Evolutionary conservation across 2,888 invertebrate species (phyloP).

Genomic region (Drosophila silvestris): DNA sequence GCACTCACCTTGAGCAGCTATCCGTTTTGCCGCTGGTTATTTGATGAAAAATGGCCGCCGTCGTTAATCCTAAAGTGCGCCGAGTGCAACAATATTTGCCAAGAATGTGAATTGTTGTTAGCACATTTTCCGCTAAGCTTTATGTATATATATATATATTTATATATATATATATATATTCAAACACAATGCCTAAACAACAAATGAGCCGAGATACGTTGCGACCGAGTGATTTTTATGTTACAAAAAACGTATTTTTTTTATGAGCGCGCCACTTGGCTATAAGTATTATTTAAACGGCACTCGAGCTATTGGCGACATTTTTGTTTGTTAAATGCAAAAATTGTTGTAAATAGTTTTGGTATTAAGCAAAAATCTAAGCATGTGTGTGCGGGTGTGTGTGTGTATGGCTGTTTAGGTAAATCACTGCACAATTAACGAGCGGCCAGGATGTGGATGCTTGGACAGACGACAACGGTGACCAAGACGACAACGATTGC

Average conservation of each 20-base stretch:
- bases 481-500: constrained; percentile 22
- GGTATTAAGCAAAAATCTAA: constrained; percentile 12
- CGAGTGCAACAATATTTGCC: constrained; percentile 36
- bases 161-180: not conserved
- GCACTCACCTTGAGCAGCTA: constrained; percentile 77
- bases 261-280: constrained; percentile 39
- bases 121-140: constrained; percentile 51
- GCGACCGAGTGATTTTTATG: constrained; percentile 59
- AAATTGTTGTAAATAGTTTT: constrained; percentile 31
- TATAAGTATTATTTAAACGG: constrained; percentile 35
- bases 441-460: constrained; percentile 33
- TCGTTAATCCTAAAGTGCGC: constrained; percentile 57
- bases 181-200: constrained; percentile 18
- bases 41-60: constrained; percentile 66
- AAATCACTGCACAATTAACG: constrained; percentile 40
- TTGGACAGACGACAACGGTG: constrained; percentile 38
- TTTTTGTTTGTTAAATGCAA: constrained; percentile 30
- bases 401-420: constrained; percentile 12
- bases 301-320: constrained; percentile 45
- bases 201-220: constrained; percentile 50
- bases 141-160: not conserved
- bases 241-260: constrained; percentile 36
- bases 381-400: not conserved
- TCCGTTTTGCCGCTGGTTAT: constrained; percentile 82
- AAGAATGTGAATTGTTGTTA: constrained; percentile 61